phyloP scores from a whole-genome alignment of 2,888 invertebrate genomes.

The Litoditis marina region DNA sequence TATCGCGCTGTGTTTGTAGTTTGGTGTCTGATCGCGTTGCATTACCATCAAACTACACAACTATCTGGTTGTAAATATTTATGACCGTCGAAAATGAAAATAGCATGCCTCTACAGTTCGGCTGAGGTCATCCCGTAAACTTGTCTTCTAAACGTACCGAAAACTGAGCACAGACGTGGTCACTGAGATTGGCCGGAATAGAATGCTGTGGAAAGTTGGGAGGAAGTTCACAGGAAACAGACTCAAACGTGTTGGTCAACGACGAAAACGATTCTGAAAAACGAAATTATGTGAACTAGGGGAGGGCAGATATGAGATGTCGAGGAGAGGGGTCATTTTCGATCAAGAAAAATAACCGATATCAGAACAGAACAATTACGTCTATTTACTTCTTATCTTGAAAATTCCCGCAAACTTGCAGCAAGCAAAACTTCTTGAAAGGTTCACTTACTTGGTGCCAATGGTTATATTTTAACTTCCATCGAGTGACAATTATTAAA shows the following conservation, averaged over 20 bases:
- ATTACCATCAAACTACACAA: too few relatives aligned
- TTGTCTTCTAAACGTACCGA: slow-evolving; percentile 12
- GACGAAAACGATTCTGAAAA: neutral
- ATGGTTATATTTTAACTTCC: too few relatives aligned
- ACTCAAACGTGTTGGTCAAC: slow-evolving; percentile 24
- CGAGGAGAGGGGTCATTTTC: neutral
- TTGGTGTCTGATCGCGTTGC: too few relatives aligned
- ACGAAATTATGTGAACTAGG: neutral
- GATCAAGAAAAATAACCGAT: neutral
- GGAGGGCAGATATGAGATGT: neutral
- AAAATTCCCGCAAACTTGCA: too few relatives aligned
- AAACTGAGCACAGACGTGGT: slow-evolving; percentile 35
- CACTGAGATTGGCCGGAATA: slow-evolving; percentile 27
- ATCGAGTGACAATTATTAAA: too few relatives aligned
- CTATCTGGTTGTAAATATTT: too few relatives aligned
- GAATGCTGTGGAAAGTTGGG: slow-evolving; percentile 33
- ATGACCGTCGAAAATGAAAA: too few relatives aligned
- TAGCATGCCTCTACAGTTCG: too few relatives aligned
- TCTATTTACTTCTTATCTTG: slow-evolving; percentile 3
- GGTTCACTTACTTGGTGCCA: too few relatives aligned
- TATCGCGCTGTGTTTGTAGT: too few relatives aligned
- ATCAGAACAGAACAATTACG: neutral
- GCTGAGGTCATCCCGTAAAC: neutral
- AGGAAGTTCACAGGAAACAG: slow-evolving; percentile 27
- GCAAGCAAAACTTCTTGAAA: too few relatives aligned